Evolutionary conservation across 2,888 invertebrate genomes (phyloP).

Genomic region (Uropetala carovei): DNA sequence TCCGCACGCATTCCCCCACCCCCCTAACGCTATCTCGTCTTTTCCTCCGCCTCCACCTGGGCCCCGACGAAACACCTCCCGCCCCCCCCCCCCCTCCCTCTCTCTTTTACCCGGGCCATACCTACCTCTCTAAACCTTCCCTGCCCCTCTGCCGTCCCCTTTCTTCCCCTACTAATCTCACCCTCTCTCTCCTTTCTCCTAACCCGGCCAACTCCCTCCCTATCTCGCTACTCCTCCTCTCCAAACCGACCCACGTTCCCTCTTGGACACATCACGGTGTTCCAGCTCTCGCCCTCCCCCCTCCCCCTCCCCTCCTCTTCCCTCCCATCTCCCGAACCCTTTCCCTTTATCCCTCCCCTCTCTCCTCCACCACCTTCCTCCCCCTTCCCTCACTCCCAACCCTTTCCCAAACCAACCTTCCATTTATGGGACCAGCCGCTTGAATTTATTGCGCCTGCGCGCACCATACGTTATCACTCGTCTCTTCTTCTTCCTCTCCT

Average conservation of each 20-base stretch:
- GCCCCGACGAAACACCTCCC: not conserved
- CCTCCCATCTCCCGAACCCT: not conserved
- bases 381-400: not conserved
- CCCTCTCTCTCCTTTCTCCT: not conserved
- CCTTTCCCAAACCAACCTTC: slow-evolving; percentile 41
- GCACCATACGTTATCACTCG: slow-evolving; percentile 43
- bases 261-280: not conserved
- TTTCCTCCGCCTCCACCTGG: slow-evolving; percentile 6
- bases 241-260: not conserved
- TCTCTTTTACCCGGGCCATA: not conserved
- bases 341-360: not conserved
- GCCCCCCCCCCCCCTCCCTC: not conserved
- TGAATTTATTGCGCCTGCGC: slow-evolving; percentile 56
- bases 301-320: not conserved
- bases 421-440: slow-evolving; percentile 48
- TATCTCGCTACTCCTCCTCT: not conserved
- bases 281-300: not conserved
- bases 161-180: not conserved
- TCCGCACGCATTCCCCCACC: not conserved
- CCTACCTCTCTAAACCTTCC: not conserved
- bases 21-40: not conserved
- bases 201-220: not conserved
- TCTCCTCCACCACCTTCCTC: not conserved
- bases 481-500: not conserved
- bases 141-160: not conserved